Conservation (phyloP, 2,113 vertebrate genomes). For the Zosterops lateralis region DNA sequence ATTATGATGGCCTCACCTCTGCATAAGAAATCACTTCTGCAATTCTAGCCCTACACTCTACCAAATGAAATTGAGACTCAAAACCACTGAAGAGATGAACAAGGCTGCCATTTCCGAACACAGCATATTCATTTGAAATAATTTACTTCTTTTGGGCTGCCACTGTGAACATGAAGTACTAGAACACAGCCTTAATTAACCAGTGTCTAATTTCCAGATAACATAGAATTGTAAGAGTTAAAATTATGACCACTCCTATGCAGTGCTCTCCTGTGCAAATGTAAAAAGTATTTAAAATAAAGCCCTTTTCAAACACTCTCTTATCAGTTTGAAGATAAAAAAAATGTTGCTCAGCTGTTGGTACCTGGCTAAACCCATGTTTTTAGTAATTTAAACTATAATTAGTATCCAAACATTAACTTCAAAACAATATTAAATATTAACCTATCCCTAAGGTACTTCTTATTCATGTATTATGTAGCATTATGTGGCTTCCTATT, state of each 20-base stretch:
- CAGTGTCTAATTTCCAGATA: neutral
- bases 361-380: neutral
- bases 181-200: neutral
- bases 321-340: neutral
- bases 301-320: neutral
- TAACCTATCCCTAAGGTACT: neutral
- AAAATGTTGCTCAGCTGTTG: neutral
- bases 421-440: conserved; percentile 13
- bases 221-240: neutral
- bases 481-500: neutral
- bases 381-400: neutral
- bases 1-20: neutral
- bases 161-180: neutral
- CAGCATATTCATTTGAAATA: neutral
- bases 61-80: neutral
- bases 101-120: neutral
- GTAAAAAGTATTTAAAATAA: neutral
- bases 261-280: neutral
- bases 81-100: neutral
- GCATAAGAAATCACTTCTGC: neutral
- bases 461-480: neutral
- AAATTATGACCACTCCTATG: neutral
- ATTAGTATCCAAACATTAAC: neutral
- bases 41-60: neutral
- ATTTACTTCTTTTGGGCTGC: neutral